Base-by-base conservation (phyloP, 2,888 invertebrate species). In the Megastigmus dorsalis region DNA sequence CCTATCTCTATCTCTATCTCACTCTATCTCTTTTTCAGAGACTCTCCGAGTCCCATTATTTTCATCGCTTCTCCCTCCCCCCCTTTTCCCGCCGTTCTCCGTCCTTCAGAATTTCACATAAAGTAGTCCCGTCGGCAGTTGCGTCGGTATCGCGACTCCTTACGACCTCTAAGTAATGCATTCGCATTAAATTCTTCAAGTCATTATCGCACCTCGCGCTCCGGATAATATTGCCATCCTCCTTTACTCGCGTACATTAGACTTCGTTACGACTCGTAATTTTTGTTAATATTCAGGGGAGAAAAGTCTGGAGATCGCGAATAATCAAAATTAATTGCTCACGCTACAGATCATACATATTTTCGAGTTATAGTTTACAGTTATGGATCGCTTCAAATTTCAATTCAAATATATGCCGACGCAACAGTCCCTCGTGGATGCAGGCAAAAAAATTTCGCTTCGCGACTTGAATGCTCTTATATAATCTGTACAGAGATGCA, bases 401-500 rank as follows among this genome's bases (percentile, higher is more conserved):
- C n/a, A n/a, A n/a, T n/a, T n/a, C n/a, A n/a, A n/a, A n/a, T n/a
- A n/a, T 33, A 10, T 45, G 30, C 28, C 48, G 15, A 20, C 26
- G 48, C 38, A 52, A 36, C 13, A 28, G 30, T n/a, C 26, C 48
- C 3, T 28, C 36, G 68, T 15, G 50, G n/a, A n/a, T n/a, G 36
- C 3, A 43, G 2, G 30, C 26, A 45, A 45, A 57, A n/a, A n/a
- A 50, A 15, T 48, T 59, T 68, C 30, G 62, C 62, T 50, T 38
- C 59, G 43, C 43, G 33, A 36, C 57, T 30, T 38, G n/a, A 68
- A 55, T 18, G 41, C 13, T 60, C 41, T 59, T 60, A 60, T 26
- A 59, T 65, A 50, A 43, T 36, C 72, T 73, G 72, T 74, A 74
- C 50, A 74, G 68, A 68, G 57, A 63, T 63, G 50, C 62, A 68